Conservation (phyloP, 2,888 invertebrate species). For the Athripsodes cinereus region DNA sequence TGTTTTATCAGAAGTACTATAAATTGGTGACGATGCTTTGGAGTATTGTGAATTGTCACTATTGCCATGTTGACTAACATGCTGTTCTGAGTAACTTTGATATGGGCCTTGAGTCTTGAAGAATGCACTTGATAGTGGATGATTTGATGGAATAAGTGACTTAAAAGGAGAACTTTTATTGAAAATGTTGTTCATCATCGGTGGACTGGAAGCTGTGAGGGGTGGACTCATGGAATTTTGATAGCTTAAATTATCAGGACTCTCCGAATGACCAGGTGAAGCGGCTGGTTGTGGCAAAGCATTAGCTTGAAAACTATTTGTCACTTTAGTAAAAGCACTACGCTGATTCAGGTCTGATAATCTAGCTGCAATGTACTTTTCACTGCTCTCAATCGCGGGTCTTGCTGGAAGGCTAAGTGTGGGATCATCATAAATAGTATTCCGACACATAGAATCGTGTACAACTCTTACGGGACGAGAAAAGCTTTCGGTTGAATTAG, state of each 20-base stretch:
- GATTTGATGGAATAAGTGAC: constrained; percentile 42
- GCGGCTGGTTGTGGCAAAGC: constrained; percentile 38
- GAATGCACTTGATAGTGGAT: constrained; percentile 44
- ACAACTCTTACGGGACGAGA: constrained; percentile 48
- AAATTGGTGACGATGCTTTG: constrained; percentile 28
- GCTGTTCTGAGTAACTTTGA: constrained; percentile 34
- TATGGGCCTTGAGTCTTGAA: constrained; percentile 45
- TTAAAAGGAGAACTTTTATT: constrained; percentile 41
- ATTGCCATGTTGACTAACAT: constrained; percentile 47
- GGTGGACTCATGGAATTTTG: constrained; percentile 76
- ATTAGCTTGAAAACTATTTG: constrained; percentile 34
- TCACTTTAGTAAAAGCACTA: constrained; percentile 83
- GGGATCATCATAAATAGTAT: constrained; percentile 57
- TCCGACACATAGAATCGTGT: constrained; percentile 43
- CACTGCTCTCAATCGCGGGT: constrained; percentile 44
- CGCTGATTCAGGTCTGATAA: constrained; percentile 52
- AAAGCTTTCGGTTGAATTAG: constrained; percentile 52
- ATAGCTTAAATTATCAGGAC: constrained; percentile 71
- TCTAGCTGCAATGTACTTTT: constrained; percentile 40
- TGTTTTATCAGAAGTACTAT: constrained; percentile 29
- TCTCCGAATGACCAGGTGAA: constrained; percentile 66
- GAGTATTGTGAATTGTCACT: constrained; percentile 42
- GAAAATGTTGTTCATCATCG: constrained; percentile 36
- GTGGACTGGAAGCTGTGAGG: constrained; percentile 52
- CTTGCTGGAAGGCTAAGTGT: constrained; percentile 46